These are phyloP conservation scores for Ammodytes dubius DNA, from an alignment of 2,113 vertebrate species.

Conservation along the genomic window DNA sequence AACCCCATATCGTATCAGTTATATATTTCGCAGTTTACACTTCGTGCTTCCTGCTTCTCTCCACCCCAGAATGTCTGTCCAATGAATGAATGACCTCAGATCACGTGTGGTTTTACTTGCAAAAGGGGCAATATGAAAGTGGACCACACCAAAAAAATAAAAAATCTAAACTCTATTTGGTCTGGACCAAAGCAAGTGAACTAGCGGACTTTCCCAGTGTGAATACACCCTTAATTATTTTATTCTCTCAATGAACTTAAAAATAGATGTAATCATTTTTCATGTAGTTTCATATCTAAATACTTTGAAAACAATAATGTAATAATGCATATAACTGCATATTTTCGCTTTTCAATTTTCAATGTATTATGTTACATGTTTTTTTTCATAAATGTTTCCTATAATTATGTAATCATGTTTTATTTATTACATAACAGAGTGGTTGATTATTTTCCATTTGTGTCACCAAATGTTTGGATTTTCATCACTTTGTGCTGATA, in stretches of 20 bases:
- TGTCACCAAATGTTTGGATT: not conserved
- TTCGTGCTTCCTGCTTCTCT: too few relatives aligned
- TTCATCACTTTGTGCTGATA: not conserved
- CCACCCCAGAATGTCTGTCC: too few relatives aligned
- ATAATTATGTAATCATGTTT: not conserved
- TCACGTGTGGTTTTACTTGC: too few relatives aligned
- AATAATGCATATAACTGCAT: not conserved
- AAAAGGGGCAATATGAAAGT: too few relatives aligned
- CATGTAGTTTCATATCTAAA: not conserved
- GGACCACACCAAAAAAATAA: too few relatives aligned
- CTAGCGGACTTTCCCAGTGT: too few relatives aligned
- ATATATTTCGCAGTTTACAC: too few relatives aligned
- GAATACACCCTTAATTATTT: too few relatives aligned
- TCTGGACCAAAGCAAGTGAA: too few relatives aligned
- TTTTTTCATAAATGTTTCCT: not conserved
- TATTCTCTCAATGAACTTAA: not conserved
- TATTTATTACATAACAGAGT: not conserved
- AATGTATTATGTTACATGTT: not conserved
- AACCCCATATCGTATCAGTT: too few relatives aligned
- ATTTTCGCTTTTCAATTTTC: not conserved
- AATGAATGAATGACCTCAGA: too few relatives aligned
- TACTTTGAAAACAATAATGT: not conserved
- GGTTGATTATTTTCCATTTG: not conserved
- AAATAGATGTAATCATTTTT: not conserved
- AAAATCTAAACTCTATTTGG: too few relatives aligned